Evolutionary conservation across 2,113 vertebrate genomes (phyloP).

Genomic region (Myrmecobius fasciatus): DNA sequence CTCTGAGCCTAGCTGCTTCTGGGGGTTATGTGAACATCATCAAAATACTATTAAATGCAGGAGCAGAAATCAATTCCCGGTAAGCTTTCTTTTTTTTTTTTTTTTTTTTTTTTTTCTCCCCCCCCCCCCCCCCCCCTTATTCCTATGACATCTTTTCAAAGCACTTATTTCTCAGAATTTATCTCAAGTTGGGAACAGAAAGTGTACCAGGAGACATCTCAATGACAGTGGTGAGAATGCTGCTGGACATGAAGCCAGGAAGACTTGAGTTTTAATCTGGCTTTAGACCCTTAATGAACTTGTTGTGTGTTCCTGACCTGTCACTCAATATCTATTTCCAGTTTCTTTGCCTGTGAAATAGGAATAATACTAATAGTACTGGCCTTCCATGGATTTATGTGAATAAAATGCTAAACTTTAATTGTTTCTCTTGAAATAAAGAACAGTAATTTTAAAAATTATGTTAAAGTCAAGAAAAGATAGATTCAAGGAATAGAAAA

Average conservation of each 20-base stretch:
- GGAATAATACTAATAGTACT: neutral
- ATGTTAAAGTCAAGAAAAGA: neutral
- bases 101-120: too few relatives aligned
- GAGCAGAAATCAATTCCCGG: slow-evolving; percentile 99
- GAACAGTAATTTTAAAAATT: neutral
- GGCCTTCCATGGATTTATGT: neutral
- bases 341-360: neutral
- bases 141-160: neutral
- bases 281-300: neutral
- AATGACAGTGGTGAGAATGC: neutral
- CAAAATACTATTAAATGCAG: slow-evolving; percentile 98
- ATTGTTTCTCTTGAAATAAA: neutral
- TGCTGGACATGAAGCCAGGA: neutral
- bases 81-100: slow-evolving; percentile 77
- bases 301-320: neutral
- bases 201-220: neutral
- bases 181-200: neutral
- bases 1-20: slow-evolving; percentile 96
- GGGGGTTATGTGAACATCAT: slow-evolving; percentile 99
- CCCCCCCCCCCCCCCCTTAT: too few relatives aligned
- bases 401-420: neutral
- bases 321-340: neutral
- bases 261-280: neutral
- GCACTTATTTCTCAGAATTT: neutral
- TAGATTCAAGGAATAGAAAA: neutral